Evolutionary conservation across 2,113 vertebrate genomes (phyloP).

Genomic region (Rhagologus leucostigma): DNA sequence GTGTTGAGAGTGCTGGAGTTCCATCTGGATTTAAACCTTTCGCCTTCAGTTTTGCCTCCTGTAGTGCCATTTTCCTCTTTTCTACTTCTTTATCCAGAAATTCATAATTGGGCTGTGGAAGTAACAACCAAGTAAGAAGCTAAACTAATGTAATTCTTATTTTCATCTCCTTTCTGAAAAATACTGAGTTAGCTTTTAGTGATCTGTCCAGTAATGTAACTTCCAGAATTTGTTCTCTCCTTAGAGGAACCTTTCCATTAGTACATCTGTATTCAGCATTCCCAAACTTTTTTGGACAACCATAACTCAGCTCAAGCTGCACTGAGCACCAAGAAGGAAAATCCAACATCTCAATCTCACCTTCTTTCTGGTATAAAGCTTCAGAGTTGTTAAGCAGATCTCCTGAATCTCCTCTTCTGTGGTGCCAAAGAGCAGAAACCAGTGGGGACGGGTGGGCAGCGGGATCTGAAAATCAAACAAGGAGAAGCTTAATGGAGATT

Average conservation of each 20-base stretch:
- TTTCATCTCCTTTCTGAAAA: background rate
- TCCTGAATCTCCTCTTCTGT: slow-evolving; percentile 95
- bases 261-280: fast-evolving
- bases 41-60: slow-evolving; percentile 95
- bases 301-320: background rate
- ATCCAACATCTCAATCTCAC: slow-evolving; percentile 37
- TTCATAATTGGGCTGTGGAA: slow-evolving; percentile 90
- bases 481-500: background rate
- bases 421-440: slow-evolving; percentile 93
- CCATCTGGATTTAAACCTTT: slow-evolving; percentile 97
- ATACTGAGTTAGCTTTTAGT: background rate
- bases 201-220: fast-evolving
- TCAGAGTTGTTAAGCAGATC: slow-evolving; percentile 90
- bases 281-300: background rate
- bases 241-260: background rate
- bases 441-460: slow-evolving; percentile 89
- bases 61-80: slow-evolving; percentile 89
- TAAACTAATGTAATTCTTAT: fast-evolving
- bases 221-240: background rate
- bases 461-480: slow-evolving; percentile 78
- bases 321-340: background rate
- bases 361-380: slow-evolving; percentile 94
- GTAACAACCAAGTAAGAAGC: background rate
- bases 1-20: slow-evolving; percentile 88
- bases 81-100: slow-evolving; percentile 96